Conservation (phyloP, 2,113 vertebrate species). For the Vombatus ursinus region DNA sequence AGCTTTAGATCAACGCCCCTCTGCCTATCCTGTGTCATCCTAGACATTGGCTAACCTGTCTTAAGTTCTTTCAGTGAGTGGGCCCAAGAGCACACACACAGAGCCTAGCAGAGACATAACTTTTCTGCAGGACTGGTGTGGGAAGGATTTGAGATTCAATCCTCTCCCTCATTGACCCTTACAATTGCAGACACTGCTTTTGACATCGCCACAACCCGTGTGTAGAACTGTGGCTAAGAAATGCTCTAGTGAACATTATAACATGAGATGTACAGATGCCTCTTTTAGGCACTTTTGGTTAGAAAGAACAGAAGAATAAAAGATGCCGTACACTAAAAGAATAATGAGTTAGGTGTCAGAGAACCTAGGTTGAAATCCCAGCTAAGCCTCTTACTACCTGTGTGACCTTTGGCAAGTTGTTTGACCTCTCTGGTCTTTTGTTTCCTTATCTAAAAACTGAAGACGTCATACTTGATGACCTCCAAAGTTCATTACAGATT, state of each 20-base stretch:
- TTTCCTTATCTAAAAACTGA: no score
- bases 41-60: background rate
- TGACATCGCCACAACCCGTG: background rate
- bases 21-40: background rate
- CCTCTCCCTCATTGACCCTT: background rate
- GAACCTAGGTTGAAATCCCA: no score
- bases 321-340: no score
- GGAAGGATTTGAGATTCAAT: background rate
- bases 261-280: background rate
- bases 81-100: background rate
- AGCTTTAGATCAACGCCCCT: background rate
- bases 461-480: no score
- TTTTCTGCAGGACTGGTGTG: background rate
- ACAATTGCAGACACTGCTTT: background rate
- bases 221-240: no score
- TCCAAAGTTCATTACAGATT: no score
- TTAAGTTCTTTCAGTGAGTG: background rate
- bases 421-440: no score
- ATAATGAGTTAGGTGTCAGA: no score
- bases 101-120: background rate
- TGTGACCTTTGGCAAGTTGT: no score
- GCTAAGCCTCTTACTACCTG: no score
- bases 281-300: background rate
- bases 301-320: background rate
- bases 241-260: background rate